These are phyloP conservation scores for Ispidina picta DNA, from an alignment of 2,797 vertebrate species.

Conservation along the genomic window DNA sequence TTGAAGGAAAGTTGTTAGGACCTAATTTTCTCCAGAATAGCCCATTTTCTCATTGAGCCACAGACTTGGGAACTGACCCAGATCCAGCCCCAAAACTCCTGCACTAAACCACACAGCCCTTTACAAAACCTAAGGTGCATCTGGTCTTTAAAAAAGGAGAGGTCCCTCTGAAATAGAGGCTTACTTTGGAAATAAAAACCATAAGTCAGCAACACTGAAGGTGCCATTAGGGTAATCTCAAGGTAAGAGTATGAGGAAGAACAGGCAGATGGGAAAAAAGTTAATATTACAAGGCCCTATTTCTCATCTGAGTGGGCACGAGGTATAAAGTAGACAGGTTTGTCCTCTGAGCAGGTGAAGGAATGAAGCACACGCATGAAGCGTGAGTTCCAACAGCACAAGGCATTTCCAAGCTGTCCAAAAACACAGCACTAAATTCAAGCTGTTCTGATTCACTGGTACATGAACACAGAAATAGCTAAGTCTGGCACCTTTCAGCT, in stretches of 20 bases:
- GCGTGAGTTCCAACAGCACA: neutral
- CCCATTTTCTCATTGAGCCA: neutral
- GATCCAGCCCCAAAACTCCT: neutral
- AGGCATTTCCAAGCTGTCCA: slow-evolving; percentile 21
- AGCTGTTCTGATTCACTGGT: slow-evolving; percentile 45
- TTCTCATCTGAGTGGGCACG: neutral
- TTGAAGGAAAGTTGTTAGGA: neutral
- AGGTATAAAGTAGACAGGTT: neutral
- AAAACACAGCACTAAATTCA: slow-evolving; percentile 15
- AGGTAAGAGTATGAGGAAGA: neutral
- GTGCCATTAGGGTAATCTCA: neutral
- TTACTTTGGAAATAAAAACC: neutral
- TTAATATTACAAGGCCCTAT: neutral
- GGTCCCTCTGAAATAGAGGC: neutral
- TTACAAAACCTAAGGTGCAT: neutral
- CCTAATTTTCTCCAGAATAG: neutral
- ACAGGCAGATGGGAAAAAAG: neutral
- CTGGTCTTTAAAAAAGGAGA: neutral
- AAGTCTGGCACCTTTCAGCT: slow-evolving; percentile 61
- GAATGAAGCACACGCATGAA: neutral
- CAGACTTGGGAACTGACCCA: neutral
- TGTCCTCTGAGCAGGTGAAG: slow-evolving; percentile 18
- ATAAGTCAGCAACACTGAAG: neutral
- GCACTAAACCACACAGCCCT: neutral
- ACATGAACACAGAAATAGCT: slow-evolving; percentile 4